Percentiles rank a stretch among this genome's conserved stretches.
phyloP scores from a whole-genome alignment of 2,888 invertebrate species.

The Drosophila parthenogenetica region DNA sequence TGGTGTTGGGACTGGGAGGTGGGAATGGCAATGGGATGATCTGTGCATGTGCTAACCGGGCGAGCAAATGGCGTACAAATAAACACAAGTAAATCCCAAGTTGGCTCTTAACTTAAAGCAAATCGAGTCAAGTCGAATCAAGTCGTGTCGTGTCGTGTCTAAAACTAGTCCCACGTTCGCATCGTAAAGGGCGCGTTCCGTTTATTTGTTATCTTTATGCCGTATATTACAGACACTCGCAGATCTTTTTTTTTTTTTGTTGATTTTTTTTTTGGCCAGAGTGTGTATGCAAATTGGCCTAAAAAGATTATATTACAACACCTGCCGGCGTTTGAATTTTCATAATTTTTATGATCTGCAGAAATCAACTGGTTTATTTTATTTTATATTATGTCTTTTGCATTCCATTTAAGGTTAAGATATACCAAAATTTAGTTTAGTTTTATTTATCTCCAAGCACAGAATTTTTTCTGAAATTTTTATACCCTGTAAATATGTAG shows the following conservation, averaged over 20 bases:
- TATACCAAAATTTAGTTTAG: not conserved
- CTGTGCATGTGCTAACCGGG: conserved; percentile 40
- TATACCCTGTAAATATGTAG: conserved; percentile 1
- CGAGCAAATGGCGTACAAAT: conserved; percentile 54
- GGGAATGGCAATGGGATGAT: conserved; percentile 42
- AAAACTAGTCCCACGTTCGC: conserved; percentile 41
- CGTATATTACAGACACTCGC: conserved; percentile 16
- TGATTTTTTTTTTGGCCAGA: conserved; percentile 16
- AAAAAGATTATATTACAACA: conserved; percentile 24
- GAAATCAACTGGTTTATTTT: conserved; percentile 10
- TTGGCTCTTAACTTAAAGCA: conserved; percentile 6
- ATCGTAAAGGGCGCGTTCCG: conserved; percentile 50
- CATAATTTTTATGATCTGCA: conserved; percentile 9
- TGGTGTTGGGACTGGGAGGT: conserved; percentile 18
- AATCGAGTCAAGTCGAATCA: conserved; percentile 8
- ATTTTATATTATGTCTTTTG: not conserved
- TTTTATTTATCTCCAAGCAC: not conserved
- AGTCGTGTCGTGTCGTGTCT: conserved; percentile 9
- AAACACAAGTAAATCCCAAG: conserved; percentile 51
- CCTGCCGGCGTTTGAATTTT: conserved; percentile 13
- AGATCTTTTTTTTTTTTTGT: not conserved
- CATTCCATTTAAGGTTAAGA: not conserved
- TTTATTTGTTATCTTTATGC: conserved; percentile 10
- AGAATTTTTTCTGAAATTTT: not conserved
- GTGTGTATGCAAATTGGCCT: conserved; percentile 41